Evolutionary conservation across 2,888 invertebrate species (phyloP), one percentile per base, ranked within the genome.

Genomic region (Ectemnius continuus): DNA sequence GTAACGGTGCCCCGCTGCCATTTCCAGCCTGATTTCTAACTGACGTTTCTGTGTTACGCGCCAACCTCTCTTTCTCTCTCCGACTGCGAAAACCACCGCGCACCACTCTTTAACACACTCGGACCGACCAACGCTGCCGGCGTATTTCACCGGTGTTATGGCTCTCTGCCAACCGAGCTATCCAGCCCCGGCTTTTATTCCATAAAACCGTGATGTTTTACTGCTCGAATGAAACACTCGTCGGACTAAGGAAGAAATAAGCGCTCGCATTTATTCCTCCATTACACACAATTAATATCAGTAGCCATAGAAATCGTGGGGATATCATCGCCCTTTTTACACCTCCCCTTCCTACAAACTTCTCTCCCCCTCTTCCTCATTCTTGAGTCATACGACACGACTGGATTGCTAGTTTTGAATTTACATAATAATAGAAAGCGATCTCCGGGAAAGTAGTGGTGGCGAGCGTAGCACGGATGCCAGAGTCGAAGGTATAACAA

Each of bases 1-100:
- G 84, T 81, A 84, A 83, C 84, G 84, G 84, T 87, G 80, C 36
- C 36, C 75, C 80, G 75, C 56, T 72, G 64, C 52, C 48, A 13
- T 36, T 36, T 18, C 46, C 36, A 45, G 61, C 20, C 45, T 46
- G 46, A 46, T 46, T 47, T 61, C 47, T 47, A 14, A 26, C 52
- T 56, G 52, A 36, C 64, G 23, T 64, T 56, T 64, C 62, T 62
- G 36, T 36, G 48, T 62, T 52, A 52, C 48, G 5, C 46, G 36
- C 45, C 3, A 28, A 60, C 28, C 36, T 36, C n/a, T n/a, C n/a
- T n/a, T n/a, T 2, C 36, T 36, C 3, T 36, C 36, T 6, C 36
- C 36, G 36, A 8, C 36, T 36, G 36, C 36, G 36, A 36, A 36
- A 36, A 36, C 36, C 16, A 52, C 16, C 52, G 16, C 52, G 16